Evolutionary conservation across 2,797 vertebrate species (phyloP).

Genomic region (Premnoplex brunnescens): DNA sequence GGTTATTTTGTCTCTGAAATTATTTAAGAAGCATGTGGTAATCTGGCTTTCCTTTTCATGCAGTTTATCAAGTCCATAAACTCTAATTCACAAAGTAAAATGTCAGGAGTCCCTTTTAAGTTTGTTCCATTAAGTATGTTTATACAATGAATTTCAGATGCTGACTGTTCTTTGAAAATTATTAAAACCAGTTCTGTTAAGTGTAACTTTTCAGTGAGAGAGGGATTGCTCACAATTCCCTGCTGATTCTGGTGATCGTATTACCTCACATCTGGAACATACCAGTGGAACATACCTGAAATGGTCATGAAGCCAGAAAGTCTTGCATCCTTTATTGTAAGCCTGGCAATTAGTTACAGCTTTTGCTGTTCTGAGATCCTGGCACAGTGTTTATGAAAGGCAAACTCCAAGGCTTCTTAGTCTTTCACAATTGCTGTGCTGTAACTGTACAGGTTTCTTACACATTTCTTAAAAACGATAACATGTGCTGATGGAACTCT

Average conservation of each 20-base stretch:
- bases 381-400: not conserved
- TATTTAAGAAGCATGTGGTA: not conserved
- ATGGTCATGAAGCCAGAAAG: not conserved
- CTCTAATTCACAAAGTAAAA: not conserved
- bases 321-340: not conserved
- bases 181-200: not conserved
- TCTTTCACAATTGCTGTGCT: not conserved
- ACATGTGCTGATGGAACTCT: not conserved
- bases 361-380: not conserved
- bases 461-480: not conserved
- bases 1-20: not conserved
- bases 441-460: not conserved
- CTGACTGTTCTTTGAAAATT: not conserved
- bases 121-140: not conserved
- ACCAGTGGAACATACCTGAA: not conserved
- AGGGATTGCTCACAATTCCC: not conserved
- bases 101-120: not conserved
- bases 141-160: not conserved
- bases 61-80: not conserved
- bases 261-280: not conserved
- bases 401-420: not conserved
- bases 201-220: not conserved
- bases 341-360: not conserved
- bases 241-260: not conserved
- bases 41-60: not conserved